Conservation (phyloP, 2,113 vertebrate genomes). For the Marmota flaviventris region DNA sequence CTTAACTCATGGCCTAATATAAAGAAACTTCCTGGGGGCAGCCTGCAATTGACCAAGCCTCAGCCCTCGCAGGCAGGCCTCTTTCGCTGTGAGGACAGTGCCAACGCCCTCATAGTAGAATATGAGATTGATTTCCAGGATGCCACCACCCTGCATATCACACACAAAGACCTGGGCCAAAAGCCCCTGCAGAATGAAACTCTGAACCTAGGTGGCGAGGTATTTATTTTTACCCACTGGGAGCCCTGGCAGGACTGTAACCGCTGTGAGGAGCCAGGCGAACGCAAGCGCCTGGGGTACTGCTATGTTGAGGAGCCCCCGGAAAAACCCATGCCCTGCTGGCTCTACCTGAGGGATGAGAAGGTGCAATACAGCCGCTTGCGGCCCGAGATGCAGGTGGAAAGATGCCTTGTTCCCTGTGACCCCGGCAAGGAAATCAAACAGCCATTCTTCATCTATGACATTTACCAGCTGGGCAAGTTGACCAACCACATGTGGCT, state of each 20-base stretch:
- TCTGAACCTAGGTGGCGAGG: background rate
- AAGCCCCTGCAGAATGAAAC: conserved; percentile 55
- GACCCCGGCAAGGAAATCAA: background rate
- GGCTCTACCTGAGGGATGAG: conserved; percentile 50
- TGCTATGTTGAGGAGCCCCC: conserved; percentile 61
- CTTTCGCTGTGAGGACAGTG: conserved; percentile 65
- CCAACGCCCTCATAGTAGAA: conserved; percentile 30
- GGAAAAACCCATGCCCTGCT: conserved; percentile 64
- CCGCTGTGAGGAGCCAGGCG: conserved; percentile 10
- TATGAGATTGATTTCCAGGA: conserved; percentile 83
- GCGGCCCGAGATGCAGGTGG: conserved; percentile 76
- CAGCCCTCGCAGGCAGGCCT: conserved; percentile 70
- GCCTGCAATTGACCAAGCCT: conserved; percentile 69
- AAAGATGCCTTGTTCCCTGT: conserved; percentile 70
- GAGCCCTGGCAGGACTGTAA: conserved; percentile 82
- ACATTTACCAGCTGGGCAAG: conserved; percentile 38
- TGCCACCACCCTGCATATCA: conserved; percentile 50
- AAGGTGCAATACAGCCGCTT: background rate
- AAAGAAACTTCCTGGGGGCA: conserved; percentile 41
- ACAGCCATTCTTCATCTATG: conserved; percentile 5
- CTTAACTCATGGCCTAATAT: background rate
- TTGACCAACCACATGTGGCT: conserved; percentile 30
- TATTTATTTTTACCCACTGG: conserved; percentile 80
- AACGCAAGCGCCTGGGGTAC: conserved; percentile 80
- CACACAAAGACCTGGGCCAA: conserved; percentile 65